Percentiles rank a stretch among this genome's conserved stretches.
These are phyloP conservation scores for Anguilla japonica DNA, from an alignment of 2,113 vertebrate genomes.

Conservation along the genomic window DNA sequence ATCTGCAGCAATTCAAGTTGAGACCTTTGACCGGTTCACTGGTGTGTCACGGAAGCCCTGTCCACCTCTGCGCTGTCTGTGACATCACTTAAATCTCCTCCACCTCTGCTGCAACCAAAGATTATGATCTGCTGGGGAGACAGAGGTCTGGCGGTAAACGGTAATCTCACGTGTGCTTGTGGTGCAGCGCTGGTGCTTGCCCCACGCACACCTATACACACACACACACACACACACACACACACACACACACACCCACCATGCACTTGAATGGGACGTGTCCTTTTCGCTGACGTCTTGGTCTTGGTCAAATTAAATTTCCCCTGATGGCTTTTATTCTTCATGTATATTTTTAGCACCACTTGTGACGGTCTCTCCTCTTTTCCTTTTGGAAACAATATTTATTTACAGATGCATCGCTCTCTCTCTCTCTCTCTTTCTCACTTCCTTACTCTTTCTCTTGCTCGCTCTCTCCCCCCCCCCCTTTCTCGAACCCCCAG, in stretches of 20 bases:
- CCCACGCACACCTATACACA: no score
- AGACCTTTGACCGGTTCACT: neutral
- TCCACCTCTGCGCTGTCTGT: no score
- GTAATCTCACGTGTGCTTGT: neutral
- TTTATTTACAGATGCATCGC: neutral
- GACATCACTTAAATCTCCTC: neutral
- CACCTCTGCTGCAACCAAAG: neutral
- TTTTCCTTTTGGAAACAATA: neutral
- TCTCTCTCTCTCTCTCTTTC: no score
- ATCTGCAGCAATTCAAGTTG: no score
- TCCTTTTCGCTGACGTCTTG: neutral
- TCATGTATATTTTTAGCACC: neutral
- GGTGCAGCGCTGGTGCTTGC: neutral
- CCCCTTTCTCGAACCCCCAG: no score
- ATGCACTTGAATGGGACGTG: neutral
- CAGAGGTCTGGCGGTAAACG: neutral
- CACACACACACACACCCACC: no score
- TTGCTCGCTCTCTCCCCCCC: no score
- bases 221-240: no score
- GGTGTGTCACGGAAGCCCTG: no score
- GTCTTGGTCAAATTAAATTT: constrained; percentile 24
- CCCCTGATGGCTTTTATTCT: neutral
- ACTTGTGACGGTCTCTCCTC: neutral
- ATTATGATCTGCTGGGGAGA: neutral
- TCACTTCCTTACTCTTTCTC: no score